A percentile compares a stretch with the other conserved stretches of the same genome.
Conservation (phyloP, 2,888 invertebrate genomes). For the Pachliopta kotzebuea region DNA sequence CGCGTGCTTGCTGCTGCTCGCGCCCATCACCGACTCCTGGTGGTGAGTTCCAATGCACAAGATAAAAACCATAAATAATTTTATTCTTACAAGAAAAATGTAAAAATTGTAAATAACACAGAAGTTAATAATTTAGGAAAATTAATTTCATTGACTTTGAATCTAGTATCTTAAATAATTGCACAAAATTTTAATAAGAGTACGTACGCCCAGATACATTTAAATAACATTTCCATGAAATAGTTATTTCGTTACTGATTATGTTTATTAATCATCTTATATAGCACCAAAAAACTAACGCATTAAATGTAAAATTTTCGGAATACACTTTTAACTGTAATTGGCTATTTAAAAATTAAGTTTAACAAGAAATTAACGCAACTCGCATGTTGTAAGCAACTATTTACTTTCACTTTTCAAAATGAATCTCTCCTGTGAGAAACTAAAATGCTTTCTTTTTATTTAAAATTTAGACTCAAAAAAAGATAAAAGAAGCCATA, state of each 20-base stretch:
- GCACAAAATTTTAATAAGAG: no score
- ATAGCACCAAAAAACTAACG: no score
- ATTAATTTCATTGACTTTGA: no score
- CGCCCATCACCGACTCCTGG: conserved; percentile 93
- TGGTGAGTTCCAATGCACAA: conserved; percentile 84
- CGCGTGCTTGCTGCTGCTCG: conserved; percentile 91
- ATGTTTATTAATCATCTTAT: no score
- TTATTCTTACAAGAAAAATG: neutral
- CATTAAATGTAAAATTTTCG: no score
- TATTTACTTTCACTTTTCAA: conserved; percentile 4
- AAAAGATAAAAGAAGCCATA: neutral
- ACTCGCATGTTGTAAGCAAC: neutral
- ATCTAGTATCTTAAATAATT: no score
- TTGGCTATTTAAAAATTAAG: neutral
- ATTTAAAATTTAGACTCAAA: neutral
- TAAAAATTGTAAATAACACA: neutral
- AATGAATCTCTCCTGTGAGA: neutral
- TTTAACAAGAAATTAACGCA: neutral
- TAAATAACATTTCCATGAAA: no score
- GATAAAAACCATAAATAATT: neutral
- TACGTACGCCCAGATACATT: no score
- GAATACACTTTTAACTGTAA: no score
- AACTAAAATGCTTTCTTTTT: neutral
- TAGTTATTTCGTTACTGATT: no score
- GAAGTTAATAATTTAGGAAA: no score